Base-by-base conservation (phyloP, 2,797 vertebrate genomes). In the Clarias pachynema region DNA sequence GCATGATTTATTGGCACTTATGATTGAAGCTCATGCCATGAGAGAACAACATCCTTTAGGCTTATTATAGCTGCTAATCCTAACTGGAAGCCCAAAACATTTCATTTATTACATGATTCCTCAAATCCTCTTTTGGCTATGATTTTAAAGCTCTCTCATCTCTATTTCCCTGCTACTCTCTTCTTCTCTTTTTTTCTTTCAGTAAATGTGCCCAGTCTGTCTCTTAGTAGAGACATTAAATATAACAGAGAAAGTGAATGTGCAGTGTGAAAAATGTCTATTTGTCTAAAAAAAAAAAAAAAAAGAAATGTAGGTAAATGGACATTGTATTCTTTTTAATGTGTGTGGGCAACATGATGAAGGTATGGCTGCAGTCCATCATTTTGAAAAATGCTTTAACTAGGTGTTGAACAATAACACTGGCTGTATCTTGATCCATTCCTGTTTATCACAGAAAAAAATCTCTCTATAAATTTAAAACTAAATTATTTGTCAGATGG, bases 61-160 rank as follows among this genome's bases (percentile, higher is more conserved):
- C 88, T 87, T 84, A 86, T 87, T 89, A 89, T 87, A 87, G 82
- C 82, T 87, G 75, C 70, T 83, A 86, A 87, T 87, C 86, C 82
- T 86, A 89, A 89, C 85, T 84, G 65, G 84, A 72, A 86, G 84
- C 75, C 96, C 74, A 95, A 0, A 96, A 94, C 86, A 83, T 86
- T 86, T 82, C 79, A 80, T 87, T 89, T 87, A 96, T 94, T 90
- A 93, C 94, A 89, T 85, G 95, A 92, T 92, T 95, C 84, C 94
- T 95, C 16, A 93, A 95, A 86, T 96, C 95, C 81, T 94, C 91
- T 37, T 91, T 93, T 0, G 93, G 93, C 0, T 94, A 93, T 68
- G 93, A 91, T 74, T 86, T 90, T 57, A 56, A 56, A 79, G 34
- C 56, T 53, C 65, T 83, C 81, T 53, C 65, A 56, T 57, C 26